A percentile compares a stretch with the other conserved stretches of the same genome.
These are phyloP conservation scores for Scalopus aquaticus DNA, from an alignment of 2,113 vertebrate species.

Conservation along the genomic window DNA sequence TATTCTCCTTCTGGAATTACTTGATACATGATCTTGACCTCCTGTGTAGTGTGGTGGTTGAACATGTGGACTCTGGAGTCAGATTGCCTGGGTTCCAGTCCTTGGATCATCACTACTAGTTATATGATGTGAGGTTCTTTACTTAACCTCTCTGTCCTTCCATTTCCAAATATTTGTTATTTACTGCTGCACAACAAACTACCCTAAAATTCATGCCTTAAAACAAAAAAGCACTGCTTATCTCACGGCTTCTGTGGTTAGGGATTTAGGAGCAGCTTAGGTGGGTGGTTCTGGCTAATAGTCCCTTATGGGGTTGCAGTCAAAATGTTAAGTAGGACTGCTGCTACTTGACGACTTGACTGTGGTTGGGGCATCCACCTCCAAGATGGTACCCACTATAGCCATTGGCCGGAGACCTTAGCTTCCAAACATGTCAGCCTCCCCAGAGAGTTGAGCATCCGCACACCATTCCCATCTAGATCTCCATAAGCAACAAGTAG, in stretches of 20 bases:
- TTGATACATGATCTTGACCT: not conserved
- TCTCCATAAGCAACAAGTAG: not conserved
- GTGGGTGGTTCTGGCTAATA: not conserved
- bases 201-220: not conserved
- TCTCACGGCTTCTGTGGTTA: not conserved
- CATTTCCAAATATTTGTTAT: not conserved
- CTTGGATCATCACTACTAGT: not conserved
- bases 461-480: not conserved
- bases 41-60: not conserved
- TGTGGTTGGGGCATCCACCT: not conserved
- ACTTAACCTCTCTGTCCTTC: not conserved
- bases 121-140: not conserved
- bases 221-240: conserved; percentile 5
- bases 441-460: not conserved
- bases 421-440: not conserved
- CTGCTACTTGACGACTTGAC: not conserved
- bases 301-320: not conserved
- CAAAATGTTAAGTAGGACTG: not conserved
- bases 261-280: not conserved
- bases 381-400: not conserved
- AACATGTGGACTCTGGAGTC: not conserved
- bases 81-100: not conserved
- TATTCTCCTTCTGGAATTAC: not conserved
- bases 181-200: not conserved
- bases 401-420: not conserved